Evolutionary conservation across 2,113 vertebrate species (phyloP), one percentile per base, ranked within the genome.

Genomic region (Verasper variegatus): DNA sequence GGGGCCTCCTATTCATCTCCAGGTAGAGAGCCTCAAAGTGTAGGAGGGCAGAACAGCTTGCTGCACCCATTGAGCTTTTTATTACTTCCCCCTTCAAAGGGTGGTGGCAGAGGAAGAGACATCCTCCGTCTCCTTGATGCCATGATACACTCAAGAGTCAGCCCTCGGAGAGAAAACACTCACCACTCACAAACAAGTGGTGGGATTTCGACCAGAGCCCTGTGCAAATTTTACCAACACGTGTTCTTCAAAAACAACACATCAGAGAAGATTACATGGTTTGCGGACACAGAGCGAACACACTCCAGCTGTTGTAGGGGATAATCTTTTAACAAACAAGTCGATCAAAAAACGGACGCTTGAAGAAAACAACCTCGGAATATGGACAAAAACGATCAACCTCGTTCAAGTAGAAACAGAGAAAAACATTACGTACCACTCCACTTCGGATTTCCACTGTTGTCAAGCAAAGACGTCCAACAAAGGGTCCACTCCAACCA

Each of bases 1-100:
- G 90, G 90, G 92, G 93, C 92, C 92, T 93, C 94, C 92, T 94
- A 93, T 93, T 94, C 92, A 93, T 88, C 88, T 84, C 81, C 93
- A 94, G 93, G 92, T 94, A 94, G 89, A 92, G 80, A 89, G 81
- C 86, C 89, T 92, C 87, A 93, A 92, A 93, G 90, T 87, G 87
- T 84, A 86, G 85, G 84, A 84, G 88, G 88, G 81, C 90, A 86
- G 85, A 92, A 90, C 88, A 92, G 90, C 91, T 91, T 92, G 93
- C 93, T 92, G 90, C 90, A 88, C 90, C 91, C 88, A 93, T 92
- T 93, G 85, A 94, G 88, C 79, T 88, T 90, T 95, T 94, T 92
- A 94, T 93, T 90, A 92, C 87, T 82, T 89, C 87, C 88, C 85
- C 69, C 84, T 90, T 91, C 89, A 94, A 94, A 94, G 89, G 82